Percentiles rank a stretch among this genome's conserved stretches.
These are phyloP conservation scores for Arenaria interpres DNA, from an alignment of 2,113 vertebrate species.

Conservation along the genomic window DNA sequence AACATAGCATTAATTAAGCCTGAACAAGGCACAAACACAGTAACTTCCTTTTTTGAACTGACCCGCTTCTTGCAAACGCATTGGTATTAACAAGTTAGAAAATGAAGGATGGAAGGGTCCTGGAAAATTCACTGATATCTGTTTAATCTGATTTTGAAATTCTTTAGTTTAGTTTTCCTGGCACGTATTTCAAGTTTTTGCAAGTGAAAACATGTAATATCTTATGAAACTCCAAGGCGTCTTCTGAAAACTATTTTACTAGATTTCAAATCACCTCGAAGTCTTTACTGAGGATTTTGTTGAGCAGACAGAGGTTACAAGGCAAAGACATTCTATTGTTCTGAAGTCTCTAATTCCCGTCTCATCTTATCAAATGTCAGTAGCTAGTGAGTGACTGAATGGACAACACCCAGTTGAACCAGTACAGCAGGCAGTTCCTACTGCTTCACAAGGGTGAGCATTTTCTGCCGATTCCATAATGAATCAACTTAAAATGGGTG, in stretches of 20 bases:
- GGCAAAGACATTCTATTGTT: neutral
- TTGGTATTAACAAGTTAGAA: neutral
- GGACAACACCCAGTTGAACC: neutral
- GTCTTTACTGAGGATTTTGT: neutral
- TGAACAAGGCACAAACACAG: neutral
- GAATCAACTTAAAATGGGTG: neutral
- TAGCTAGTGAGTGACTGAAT: neutral
- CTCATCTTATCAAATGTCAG: neutral
- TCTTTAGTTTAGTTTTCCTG: slow-evolving; percentile 24
- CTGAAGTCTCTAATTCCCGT: neutral
- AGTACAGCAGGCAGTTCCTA: neutral
- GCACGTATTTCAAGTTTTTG: neutral
- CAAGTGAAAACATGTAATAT: neutral
- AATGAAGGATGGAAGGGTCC: neutral
- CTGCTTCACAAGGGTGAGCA: neutral
- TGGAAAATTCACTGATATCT: slow-evolving; percentile 17
- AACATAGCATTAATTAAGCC: neutral
- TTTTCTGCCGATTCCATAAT: neutral
- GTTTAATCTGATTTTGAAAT: slow-evolving; percentile 19
- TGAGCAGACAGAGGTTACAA: neutral
- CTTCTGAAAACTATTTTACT: neutral
- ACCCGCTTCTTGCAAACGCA: neutral
- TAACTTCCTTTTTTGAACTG: neutral
- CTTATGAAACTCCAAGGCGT: neutral
- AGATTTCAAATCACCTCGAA: neutral